phyloP scores from a whole-genome alignment of 2,797 vertebrate genomes.

The Trichosurus vulpecula region DNA sequence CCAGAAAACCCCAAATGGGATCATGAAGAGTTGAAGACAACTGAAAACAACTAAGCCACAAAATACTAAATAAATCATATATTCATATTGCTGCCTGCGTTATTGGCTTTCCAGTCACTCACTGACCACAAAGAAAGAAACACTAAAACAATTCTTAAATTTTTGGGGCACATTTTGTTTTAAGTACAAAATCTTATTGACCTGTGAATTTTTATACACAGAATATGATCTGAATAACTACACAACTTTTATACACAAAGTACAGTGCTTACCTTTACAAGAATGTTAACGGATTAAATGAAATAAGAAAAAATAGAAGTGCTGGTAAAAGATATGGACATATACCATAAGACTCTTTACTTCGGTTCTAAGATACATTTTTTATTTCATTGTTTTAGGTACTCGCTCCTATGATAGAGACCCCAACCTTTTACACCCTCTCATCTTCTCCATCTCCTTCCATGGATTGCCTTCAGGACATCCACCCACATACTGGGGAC shows the following conservation, averaged over 20 bases:
- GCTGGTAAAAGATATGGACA: not conserved
- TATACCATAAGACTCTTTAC: not conserved
- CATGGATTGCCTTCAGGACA: not conserved
- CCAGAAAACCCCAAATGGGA: not conserved
- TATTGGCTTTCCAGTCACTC: not conserved
- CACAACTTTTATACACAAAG: not conserved
- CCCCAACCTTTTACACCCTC: not conserved
- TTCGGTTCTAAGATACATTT: not conserved
- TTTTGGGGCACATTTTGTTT: not conserved
- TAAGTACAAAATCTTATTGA: not conserved
- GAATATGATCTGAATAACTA: not conserved
- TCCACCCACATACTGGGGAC: not conserved
- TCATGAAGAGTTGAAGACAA: not conserved
- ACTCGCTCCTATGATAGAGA: not conserved
- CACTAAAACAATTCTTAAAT: not conserved
- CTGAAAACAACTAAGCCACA: not conserved
- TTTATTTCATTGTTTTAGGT: not conserved
- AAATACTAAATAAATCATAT: not conserved
- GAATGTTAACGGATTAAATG: not conserved
- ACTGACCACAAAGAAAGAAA: not conserved
- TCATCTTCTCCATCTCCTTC: not conserved
- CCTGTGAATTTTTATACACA: not conserved
- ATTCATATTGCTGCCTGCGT: not conserved
- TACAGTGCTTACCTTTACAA: not conserved
- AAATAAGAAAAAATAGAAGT: not conserved